Evolutionary conservation across 2,888 invertebrate species (phyloP), one percentile per base, ranked within the genome.

Genomic region (Mythimna pallens): DNA sequence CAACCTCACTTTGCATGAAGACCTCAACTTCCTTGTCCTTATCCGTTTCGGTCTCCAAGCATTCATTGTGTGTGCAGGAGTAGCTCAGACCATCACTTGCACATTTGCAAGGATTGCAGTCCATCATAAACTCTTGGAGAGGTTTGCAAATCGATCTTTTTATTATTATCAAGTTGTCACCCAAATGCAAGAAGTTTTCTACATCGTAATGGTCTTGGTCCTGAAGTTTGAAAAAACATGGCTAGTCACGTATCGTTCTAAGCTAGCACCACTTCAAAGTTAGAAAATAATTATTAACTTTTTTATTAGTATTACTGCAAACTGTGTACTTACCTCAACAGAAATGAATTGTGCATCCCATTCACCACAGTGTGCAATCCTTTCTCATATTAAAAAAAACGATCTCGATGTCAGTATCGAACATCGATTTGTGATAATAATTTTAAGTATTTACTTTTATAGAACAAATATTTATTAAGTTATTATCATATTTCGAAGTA

Each of bases 31-130:
- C 95, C 36, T 92, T 92, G 58, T 92, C 89, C 58, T 87, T 88
- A 50, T 89, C 78, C 1, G 66, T 78, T 55, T 94, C 94, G 70
- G 79, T 79, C 20, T 94, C 94, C 75, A 94, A 85, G 71, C 97
- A 97, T 76, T 95, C 95, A 57, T 95, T 95, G 58, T 95, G 94
- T 0, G 96, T 96, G 83, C 97, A 97, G 0, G 93, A 89, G 83
- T 95, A 97, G 36, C 95, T 96, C 3, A 93, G 91, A 0, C 97
- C 96, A 43, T 96, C 94, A 0, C 89, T 86, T 1, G 96, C 93
- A 81, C 97, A 97, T 83, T 94, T 94, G 82, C 97, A 97, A 5
- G 93, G 92, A 84, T 97, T 97, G 86, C 97, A 97, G 36, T 97
- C 97, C 4, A 93, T 86, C 83, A 93, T 92, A 76, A 97, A 97